A percentile compares a stretch with the other conserved stretches of the same genome.
Evolutionary conservation across 2,888 invertebrate species (phyloP).

Genomic region (Agonum fuliginosum): DNA sequence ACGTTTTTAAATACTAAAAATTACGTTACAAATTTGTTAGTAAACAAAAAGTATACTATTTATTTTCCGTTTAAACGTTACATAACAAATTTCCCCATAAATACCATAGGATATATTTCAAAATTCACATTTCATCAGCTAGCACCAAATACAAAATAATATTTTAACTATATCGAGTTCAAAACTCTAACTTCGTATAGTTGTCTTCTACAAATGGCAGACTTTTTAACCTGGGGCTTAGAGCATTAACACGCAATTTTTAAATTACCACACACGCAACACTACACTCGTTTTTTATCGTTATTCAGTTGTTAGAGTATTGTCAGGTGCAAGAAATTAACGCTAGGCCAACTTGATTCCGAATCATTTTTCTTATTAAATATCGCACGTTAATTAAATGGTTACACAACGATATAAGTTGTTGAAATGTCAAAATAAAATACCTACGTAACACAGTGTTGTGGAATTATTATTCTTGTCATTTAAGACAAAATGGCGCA

Average conservation of each 20-base stretch:
- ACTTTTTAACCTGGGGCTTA: background rate
- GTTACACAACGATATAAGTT: conserved; percentile 1
- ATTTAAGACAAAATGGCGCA: background rate
- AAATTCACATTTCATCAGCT: background rate
- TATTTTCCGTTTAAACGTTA: background rate
- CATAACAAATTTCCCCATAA: conserved; percentile 6
- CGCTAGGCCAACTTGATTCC: background rate
- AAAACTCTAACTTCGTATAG: background rate
- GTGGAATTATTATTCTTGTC: background rate
- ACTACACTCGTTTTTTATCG: background rate
- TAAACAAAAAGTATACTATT: background rate
- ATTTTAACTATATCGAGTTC: background rate
- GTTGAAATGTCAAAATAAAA: conserved; percentile 6
- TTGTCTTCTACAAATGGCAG: background rate
- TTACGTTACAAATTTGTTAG: background rate
- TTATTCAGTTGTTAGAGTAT: background rate
- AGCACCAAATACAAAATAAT: background rate
- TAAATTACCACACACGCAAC: conserved; percentile 29
- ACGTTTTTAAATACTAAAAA: background rate
- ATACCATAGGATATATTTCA: background rate
- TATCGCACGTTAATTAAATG: conserved; percentile 9
- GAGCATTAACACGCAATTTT: conserved; percentile 32
- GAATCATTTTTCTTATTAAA: conserved; percentile 7
- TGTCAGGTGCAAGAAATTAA: conserved; percentile 1
- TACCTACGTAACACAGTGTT: background rate